phyloP scores from a whole-genome alignment of 2,888 invertebrate species.

The Plebejus anna region DNA sequence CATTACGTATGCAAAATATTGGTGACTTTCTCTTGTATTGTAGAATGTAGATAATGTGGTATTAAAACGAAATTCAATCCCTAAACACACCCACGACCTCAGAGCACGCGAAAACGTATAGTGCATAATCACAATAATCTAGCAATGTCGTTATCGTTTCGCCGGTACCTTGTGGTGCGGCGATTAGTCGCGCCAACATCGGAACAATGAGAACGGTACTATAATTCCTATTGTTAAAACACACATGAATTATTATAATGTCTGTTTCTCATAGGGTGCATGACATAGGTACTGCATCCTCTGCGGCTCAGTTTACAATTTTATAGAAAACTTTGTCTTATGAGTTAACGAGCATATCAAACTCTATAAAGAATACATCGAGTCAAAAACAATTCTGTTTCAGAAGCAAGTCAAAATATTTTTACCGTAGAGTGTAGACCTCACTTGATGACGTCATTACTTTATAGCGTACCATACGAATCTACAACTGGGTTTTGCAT shows the following conservation, averaged over 20 bases:
- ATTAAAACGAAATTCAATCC: no score
- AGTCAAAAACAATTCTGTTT: neutral
- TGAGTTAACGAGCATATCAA: neutral
- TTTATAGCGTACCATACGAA: neutral
- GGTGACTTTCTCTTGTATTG: no score
- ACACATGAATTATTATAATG: neutral
- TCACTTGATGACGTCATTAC: no score
- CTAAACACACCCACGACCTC: neutral
- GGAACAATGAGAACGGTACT: slow-evolving; percentile 24
- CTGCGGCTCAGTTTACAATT: neutral
- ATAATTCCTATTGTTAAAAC: slow-evolving; percentile 26
- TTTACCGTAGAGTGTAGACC: no score
- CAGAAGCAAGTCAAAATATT: no score
- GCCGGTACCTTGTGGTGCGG: slow-evolving; percentile 1
- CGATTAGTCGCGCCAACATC: slow-evolving; percentile 28
- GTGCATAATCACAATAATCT: slow-evolving; percentile 21
- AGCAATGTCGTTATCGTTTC: slow-evolving; percentile 10
- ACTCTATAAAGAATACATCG: neutral
- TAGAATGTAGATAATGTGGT: no score
- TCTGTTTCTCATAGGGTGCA: slow-evolving; percentile 17
- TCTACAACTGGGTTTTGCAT: neutral
- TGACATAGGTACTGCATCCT: neutral
- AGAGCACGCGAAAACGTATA: neutral
- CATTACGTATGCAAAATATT: no score
- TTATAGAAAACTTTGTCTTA: neutral